These are phyloP conservation scores for Altica lythri DNA, from an alignment of 2,888 invertebrate species.

Conservation along the genomic window DNA sequence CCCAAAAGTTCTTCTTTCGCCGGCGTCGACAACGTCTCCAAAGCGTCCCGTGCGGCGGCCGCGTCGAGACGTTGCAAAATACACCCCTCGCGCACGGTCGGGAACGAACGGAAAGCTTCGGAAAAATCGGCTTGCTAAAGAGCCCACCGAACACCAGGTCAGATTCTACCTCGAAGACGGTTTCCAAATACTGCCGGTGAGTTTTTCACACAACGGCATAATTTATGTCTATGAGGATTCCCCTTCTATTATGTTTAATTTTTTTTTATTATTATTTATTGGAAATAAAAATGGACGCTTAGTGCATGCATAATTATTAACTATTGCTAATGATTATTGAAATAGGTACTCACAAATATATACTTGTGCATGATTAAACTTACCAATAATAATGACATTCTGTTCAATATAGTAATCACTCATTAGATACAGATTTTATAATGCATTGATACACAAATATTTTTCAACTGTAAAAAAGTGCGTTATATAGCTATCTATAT, in stretches of 20 bases:
- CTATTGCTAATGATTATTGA: too few relatives aligned
- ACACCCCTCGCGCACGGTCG: slow-evolving; percentile 51
- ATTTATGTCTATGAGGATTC: slow-evolving; percentile 2
- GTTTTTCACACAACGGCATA: too few relatives aligned
- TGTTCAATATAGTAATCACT: too few relatives aligned
- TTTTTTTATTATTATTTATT: background rate
- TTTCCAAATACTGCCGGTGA: slow-evolving; percentile 18
- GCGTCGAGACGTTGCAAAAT: slow-evolving; percentile 56
- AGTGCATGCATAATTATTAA: too few relatives aligned
- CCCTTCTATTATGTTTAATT: background rate
- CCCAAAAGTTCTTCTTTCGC: slow-evolving; percentile 51
- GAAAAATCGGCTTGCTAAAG: slow-evolving; percentile 35
- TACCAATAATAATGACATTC: too few relatives aligned
- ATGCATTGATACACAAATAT: too few relatives aligned
- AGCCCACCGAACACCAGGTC: slow-evolving; percentile 16
- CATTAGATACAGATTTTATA: too few relatives aligned
- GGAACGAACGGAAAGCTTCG: slow-evolving; percentile 40
- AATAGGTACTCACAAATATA: too few relatives aligned
- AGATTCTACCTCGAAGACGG: slow-evolving; percentile 32
- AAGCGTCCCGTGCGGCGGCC: slow-evolving; percentile 62
- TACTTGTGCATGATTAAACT: too few relatives aligned
- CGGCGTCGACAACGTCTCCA: slow-evolving; percentile 49
- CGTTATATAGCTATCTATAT: too few relatives aligned
- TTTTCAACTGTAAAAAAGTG: too few relatives aligned
- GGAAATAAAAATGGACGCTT: background rate